These are phyloP conservation scores for Trissolcus brochymenae DNA, from an alignment of 2,888 invertebrate species.

Conservation along the genomic window DNA sequence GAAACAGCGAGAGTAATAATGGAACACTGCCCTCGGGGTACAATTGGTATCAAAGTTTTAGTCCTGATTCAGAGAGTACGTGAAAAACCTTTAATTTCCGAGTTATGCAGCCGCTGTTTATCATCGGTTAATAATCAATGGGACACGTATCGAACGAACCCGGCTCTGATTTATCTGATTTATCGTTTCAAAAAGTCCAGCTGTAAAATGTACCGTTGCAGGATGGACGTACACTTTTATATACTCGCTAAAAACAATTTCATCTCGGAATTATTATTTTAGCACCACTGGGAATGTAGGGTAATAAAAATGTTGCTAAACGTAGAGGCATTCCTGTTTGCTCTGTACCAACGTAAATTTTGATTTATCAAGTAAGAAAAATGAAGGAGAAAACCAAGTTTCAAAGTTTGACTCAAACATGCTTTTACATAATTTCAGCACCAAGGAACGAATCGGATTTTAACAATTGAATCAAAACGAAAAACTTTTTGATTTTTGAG, in stretches of 20 bases:
- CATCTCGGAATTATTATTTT: not conserved
- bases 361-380: no score
- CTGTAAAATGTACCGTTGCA: not conserved
- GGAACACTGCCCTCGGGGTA: not conserved
- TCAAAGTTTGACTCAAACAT: no score
- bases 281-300: no score
- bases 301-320: no score
- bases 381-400: no score
- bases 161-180: not conserved
- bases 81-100: not conserved
- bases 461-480: no score
- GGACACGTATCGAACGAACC: not conserved
- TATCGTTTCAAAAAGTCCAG: slow-evolving; percentile 4
- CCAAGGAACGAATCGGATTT: no score
- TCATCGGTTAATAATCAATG: slow-evolving; percentile 7
- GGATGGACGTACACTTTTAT: slow-evolving; percentile 1
- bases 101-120: slow-evolving; percentile 4
- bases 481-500: no score
- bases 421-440: no score
- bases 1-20: slow-evolving; percentile 10
- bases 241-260: not conserved
- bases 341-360: no score
- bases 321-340: no score
- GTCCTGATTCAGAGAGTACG: not conserved
- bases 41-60: not conserved